Base-by-base conservation (phyloP, 2,113 vertebrate genomes). In the Nestor notabilis region DNA sequence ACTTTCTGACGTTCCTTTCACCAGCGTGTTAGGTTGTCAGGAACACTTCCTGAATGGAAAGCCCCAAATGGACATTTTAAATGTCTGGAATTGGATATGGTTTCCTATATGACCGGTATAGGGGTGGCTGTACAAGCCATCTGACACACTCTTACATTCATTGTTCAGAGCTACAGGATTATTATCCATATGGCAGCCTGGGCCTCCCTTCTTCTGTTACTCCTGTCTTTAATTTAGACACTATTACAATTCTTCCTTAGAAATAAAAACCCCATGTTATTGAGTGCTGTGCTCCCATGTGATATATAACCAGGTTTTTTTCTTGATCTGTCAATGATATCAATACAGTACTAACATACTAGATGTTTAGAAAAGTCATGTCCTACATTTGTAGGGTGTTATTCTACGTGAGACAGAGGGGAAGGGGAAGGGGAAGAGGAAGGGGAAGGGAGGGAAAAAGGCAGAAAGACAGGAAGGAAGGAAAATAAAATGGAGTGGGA, bases 151-250 rank as follows among this genome's bases (percentile, higher is more conserved):
- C 58, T 61, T 75, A 37, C 25, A 83, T 76, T 89, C 65, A n/a
- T 74, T 95, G 76, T 94, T 91, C 70, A 88, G 55, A 91, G 78
- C n/a, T 87, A 96, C 53, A 88, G 79, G 95, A 94, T 37, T 70
- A 84, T 90, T 88, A 93, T 87, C 93, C 95, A 93, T 46, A 83
- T 55, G 93, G 43, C 50, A 96, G 46, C 88, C 89, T 65, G 35
- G 72, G 37, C 24, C 64, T 87, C 41, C 50, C 70, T 85, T 92
- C 65, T 93, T 95, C 79, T 44, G 58, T 78, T 90, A 71, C 52
- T 94, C 37, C 46, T 92, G 63, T 65, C 86, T 97, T 94, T 95
- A 87, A 97, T 96, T 97, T 97, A 95, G 80, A 86, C 91, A 90
- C 72, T 46, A 95, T 97, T 96, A 91, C 79, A 84, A 91, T 86